These are phyloP conservation scores for Neotoxoptera formosana DNA, from an alignment of 1,140 invertebrate genomes.

Conservation along the genomic window DNA sequence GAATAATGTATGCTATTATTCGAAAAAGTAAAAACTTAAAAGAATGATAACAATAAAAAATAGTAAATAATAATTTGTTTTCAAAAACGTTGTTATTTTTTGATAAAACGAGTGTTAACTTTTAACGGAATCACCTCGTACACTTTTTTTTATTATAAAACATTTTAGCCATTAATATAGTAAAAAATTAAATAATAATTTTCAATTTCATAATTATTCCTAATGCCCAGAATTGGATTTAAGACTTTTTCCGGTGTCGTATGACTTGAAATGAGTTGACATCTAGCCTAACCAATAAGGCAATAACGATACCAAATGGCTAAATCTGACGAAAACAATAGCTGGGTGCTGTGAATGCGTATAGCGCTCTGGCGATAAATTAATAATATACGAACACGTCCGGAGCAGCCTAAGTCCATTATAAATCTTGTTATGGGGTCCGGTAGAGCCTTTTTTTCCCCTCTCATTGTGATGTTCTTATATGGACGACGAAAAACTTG, in stretches of 20 bases:
- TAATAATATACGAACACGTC: slow-evolving; percentile 31
- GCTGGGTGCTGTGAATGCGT: not conserved
- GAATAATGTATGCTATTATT: no score
- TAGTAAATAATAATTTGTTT: no score
- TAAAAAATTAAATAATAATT: no score
- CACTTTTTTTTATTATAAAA: no score
- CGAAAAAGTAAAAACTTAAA: no score
- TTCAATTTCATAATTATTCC: not conserved
- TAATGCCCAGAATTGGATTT: not conserved
- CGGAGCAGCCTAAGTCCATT: not conserved
- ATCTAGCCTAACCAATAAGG: not conserved
- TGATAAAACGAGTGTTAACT: no score
- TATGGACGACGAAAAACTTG: not conserved
- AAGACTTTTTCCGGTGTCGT: not conserved
- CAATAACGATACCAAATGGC: not conserved
- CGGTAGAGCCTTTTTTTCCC: not conserved
- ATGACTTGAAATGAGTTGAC: not conserved
- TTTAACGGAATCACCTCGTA: no score
- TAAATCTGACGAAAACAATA: not conserved
- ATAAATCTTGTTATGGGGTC: slow-evolving; percentile 24
- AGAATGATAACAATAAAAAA: no score
- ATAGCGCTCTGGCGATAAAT: not conserved
- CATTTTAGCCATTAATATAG: no score
- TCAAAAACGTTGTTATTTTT: no score
- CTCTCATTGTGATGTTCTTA: not conserved